A percentile compares a stretch with the other conserved stretches of the same genome.
phyloP scores from a whole-genome alignment of 2,888 invertebrate genomes.

The Ypsolopha scabrella region DNA sequence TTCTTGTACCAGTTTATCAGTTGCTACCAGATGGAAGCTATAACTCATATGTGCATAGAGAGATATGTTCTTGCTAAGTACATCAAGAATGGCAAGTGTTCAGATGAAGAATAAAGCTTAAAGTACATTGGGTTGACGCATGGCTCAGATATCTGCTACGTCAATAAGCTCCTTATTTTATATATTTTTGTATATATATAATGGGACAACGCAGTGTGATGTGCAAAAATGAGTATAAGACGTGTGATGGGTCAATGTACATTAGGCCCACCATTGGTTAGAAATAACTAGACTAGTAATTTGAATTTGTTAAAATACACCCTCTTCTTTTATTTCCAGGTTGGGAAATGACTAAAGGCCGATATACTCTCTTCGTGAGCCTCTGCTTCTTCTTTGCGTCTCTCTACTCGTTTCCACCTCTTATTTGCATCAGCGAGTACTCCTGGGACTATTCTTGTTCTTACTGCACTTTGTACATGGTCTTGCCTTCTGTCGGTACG shows the following conservation, averaged over 20 bases:
- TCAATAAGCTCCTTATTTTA: too few species aligned
- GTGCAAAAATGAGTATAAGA: too few species aligned
- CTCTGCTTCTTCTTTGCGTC: constrained; percentile 39
- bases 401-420: constrained; percentile 42
- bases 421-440: constrained; percentile 46
- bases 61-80: constrained; percentile 54
- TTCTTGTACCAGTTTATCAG: constrained; percentile 57
- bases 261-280: not conserved
- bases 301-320: not conserved
- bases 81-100: constrained; percentile 38
- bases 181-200: too few species aligned
- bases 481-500: constrained; percentile 28
- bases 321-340: constrained; percentile 26
- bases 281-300: too few species aligned
- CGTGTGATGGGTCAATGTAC: too few species aligned
- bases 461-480: constrained; percentile 47
- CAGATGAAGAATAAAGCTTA: too few species aligned
- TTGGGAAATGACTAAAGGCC: constrained; percentile 35
- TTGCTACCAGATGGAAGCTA: constrained; percentile 52
- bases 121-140: not conserved
- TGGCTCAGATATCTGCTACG: not conserved
- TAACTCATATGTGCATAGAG: constrained; percentile 59
- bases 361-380: constrained; percentile 35
- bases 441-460: constrained; percentile 48
- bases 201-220: too few species aligned